Evolutionary conservation across 2,797 vertebrate genomes (phyloP), one percentile per base, ranked within the genome.

Genomic region (Galaxias olidus): DNA sequence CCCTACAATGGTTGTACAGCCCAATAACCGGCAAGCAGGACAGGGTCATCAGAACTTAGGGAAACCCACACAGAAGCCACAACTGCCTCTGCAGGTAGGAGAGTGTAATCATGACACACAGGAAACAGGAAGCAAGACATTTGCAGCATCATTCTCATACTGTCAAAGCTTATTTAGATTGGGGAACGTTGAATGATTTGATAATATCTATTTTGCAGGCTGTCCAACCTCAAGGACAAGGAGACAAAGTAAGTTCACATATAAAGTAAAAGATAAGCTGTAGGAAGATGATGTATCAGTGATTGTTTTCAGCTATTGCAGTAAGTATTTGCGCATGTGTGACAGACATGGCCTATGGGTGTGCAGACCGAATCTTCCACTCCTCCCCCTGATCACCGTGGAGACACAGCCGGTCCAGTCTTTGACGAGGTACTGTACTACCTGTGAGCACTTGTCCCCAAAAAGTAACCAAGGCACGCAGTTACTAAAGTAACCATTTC

Each of bases 31-130:
- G 30, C 30, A 30, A 30, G 3, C 30, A 30, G 41, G 41, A 1
- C 56, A 46, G 56, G 63, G 20, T 4, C 63, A 61, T 41, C 67
- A 67, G 70, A 81, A 77, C 71, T 74, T 79, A 77, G 86, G 86
- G n/a, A 87, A 77, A 55, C 65, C 80, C 9, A 91, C 89, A 15
- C 82, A 86, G 71, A 82, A 74, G 59, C 88, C 91, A 66, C 88
- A 90, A 79, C 88, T 88, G 51, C 88, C 89, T 47, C 79, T 87
- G 61, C 90, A 91, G 84, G 91, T 92, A 56, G 62, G 46, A 47
- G 53, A 43, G 6, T 9, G n/a, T 44, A 19, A 18, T 43, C 10
- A 51, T 11, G 41, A 20, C 19, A 1, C 44, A 54, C 45, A 11
- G 15, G 12, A n/a, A n/a, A n/a, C n/a, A n/a, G n/a, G n/a, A n/a